phyloP scores from a whole-genome alignment of 1,140 invertebrate species.

The Cryptotermes secundus region DNA sequence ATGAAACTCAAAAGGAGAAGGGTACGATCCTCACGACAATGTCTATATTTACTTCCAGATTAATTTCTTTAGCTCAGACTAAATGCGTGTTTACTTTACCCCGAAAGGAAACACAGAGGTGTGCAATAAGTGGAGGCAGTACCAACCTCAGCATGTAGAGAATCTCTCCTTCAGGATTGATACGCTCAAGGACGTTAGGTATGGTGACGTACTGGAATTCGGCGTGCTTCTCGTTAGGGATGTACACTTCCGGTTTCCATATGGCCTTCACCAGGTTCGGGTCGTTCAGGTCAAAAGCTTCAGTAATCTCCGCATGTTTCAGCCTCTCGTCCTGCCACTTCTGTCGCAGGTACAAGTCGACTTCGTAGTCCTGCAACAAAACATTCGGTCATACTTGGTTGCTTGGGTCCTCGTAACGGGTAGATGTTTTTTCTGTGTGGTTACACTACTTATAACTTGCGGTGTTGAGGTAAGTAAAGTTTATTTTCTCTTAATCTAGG shows the following conservation, averaged over 20 bases:
- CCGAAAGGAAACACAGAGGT: background rate
- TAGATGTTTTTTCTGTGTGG: too few relatives aligned
- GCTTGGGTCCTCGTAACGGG: too few relatives aligned
- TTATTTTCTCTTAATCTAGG: too few relatives aligned
- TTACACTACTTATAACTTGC: too few relatives aligned
- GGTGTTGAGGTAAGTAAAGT: too few relatives aligned
- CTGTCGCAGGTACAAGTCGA: constrained; percentile 59
- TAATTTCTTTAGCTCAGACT: background rate
- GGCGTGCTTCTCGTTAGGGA: constrained; percentile 66
- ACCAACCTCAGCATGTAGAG: constrained; percentile 64
- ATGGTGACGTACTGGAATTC: constrained; percentile 67
- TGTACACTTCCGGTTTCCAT: constrained; percentile 70
- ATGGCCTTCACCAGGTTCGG: constrained; percentile 58
- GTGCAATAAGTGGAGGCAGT: background rate
- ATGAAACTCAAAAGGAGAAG: too few relatives aligned
- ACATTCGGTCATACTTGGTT: too few relatives aligned
- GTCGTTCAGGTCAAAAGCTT: constrained; percentile 57
- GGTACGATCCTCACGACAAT: too few relatives aligned
- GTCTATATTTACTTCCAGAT: background rate
- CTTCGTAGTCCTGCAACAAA: constrained; percentile 64
- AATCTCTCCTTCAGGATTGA: constrained; percentile 61
- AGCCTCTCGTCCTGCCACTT: constrained; percentile 58
- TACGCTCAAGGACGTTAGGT: constrained; percentile 65
- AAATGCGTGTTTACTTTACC: background rate
- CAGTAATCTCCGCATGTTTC: constrained; percentile 52